phyloP scores from a whole-genome alignment of 1,140 invertebrate genomes.

The Plectus sambesii region DNA sequence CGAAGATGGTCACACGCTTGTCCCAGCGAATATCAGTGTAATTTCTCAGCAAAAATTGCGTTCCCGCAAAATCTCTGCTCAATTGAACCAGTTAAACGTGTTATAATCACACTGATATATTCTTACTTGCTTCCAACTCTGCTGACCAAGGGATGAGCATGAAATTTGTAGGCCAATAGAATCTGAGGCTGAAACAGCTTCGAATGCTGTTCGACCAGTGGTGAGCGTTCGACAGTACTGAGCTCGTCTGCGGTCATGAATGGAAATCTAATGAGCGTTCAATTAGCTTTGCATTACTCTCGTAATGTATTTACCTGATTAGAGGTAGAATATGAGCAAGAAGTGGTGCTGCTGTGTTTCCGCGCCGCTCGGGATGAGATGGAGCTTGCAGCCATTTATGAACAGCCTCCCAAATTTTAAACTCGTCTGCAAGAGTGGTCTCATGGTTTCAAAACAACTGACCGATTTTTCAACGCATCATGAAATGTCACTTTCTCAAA shows the following conservation, averaged over 20 bases:
- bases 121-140: slow-evolving; percentile 28
- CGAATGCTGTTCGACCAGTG: slow-evolving; percentile 39
- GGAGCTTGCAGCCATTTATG: slow-evolving; percentile 36
- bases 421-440: slow-evolving; percentile 40
- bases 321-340: slow-evolving; percentile 33
- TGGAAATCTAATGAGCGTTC: slow-evolving; percentile 41
- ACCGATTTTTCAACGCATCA: no score
- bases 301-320: slow-evolving; percentile 20
- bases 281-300: slow-evolving; percentile 5
- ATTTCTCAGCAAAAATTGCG: slow-evolving; percentile 47
- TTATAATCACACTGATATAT: background rate
- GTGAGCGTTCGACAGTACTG: slow-evolving; percentile 42
- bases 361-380: slow-evolving; percentile 36
- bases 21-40: slow-evolving; percentile 50
- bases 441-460: no score
- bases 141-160: slow-evolving; percentile 46
- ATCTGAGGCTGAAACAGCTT: slow-evolving; percentile 46
- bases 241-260: slow-evolving; percentile 50
- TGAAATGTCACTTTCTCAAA: no score
- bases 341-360: slow-evolving; percentile 38
- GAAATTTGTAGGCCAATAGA: slow-evolving; percentile 49
- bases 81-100: slow-evolving; percentile 4
- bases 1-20: slow-evolving; percentile 45
- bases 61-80: slow-evolving; percentile 45
- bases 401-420: slow-evolving; percentile 33